Evolutionary conservation across 2,113 vertebrate species (phyloP).

Genomic region (Eurypyga helias): DNA sequence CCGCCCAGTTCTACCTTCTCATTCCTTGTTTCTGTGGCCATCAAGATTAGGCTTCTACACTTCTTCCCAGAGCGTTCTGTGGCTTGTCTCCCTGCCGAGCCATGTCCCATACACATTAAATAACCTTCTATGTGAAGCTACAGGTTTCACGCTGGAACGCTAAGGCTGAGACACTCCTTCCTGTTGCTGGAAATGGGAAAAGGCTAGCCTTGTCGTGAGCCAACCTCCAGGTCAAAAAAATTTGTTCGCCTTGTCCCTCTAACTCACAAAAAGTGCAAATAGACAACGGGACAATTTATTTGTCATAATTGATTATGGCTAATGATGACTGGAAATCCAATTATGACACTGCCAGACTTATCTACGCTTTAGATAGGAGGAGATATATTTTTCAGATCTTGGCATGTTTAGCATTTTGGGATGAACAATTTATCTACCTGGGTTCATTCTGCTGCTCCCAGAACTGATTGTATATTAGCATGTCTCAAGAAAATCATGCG

Average conservation of each 20-base stretch:
- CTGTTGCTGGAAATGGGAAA: background rate
- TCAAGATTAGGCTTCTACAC: background rate
- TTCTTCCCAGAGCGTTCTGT: background rate
- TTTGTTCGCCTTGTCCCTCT: background rate
- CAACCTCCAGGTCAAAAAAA: background rate
- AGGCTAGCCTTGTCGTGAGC: background rate
- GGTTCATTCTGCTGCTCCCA: constrained; percentile 29
- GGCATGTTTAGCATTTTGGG: background rate
- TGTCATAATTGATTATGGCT: background rate
- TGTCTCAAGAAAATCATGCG: constrained; percentile 35
- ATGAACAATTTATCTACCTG: constrained; percentile 24
- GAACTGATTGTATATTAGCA: constrained; percentile 30
- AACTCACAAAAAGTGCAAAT: background rate
- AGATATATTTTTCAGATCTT: background rate
- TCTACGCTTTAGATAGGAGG: background rate
- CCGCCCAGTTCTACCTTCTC: background rate
- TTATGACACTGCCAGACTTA: background rate
- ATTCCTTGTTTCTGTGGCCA: background rate
- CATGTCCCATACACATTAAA: background rate
- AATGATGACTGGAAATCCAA: background rate
- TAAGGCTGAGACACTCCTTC: background rate
- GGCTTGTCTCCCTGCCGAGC: fast-evolving
- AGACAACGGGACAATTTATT: background rate
- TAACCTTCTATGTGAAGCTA: background rate
- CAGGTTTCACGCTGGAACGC: background rate